A percentile compares a stretch with the other conserved stretches of the same genome.
phyloP scores from a whole-genome alignment of 92 coral and sea anemone species.

The Meandrina meandrites region DNA sequence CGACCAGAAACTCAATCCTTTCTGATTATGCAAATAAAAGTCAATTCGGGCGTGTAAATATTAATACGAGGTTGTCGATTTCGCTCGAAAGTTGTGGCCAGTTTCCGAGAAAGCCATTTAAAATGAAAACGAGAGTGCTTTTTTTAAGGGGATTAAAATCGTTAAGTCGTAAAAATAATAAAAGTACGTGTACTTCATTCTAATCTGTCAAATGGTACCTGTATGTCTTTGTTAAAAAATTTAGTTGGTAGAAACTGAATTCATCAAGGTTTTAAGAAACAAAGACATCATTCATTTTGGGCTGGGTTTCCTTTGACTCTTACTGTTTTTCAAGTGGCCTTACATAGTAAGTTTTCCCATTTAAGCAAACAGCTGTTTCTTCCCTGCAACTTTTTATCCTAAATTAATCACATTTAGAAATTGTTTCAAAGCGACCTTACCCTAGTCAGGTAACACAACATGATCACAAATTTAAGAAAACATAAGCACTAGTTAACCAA shows the following conservation, averaged over 20 bases:
- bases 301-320: background rate
- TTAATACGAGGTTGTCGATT: background rate
- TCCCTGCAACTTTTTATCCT: background rate
- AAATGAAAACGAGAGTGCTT: background rate
- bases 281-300: background rate
- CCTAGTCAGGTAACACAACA: too few species aligned
- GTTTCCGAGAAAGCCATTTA: background rate
- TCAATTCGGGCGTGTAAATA: background rate
- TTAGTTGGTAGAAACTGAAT: background rate
- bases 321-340: background rate
- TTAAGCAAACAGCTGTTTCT: constrained; percentile 10
- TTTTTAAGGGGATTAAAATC: constrained; percentile 8
- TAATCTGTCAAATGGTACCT: background rate
- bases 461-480: too few species aligned
- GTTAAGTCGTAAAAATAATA: constrained; percentile 12
- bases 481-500: too few species aligned
- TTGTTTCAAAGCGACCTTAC: background rate
- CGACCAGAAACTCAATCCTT: background rate
- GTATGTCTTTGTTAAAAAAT: background rate
- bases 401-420: background rate
- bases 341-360: background rate
- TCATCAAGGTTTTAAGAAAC: background rate
- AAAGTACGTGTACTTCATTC: background rate
- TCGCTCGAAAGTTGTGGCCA: background rate
- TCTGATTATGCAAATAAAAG: constrained; percentile 11